Evolutionary conservation across 2,888 invertebrate species (phyloP).

Genomic region (Brachycybe producta): DNA sequence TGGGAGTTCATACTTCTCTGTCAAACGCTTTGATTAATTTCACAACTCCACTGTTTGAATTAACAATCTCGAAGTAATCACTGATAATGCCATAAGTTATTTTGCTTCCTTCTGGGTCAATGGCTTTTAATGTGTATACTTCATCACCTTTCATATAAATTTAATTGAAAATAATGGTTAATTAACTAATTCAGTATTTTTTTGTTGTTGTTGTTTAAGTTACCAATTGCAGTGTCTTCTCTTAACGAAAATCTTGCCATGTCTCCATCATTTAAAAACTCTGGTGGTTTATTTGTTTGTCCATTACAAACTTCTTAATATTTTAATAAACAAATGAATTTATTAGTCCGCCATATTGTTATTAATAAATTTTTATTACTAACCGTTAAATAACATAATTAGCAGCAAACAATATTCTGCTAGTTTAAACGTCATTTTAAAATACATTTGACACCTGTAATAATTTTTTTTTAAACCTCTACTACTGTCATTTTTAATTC

Average conservation of each 20-base stretch:
- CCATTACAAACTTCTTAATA: conserved; percentile 4
- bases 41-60: conserved; percentile 58
- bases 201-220: conserved; percentile 44
- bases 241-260: conserved; percentile 59
- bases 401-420: too few species aligned
- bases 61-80: conserved; percentile 64
- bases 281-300: conserved; percentile 26
- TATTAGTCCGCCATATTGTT: too few species aligned
- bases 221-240: conserved; percentile 60
- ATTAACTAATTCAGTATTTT: background rate
- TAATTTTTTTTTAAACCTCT: too few species aligned
- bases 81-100: conserved; percentile 68
- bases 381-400: too few species aligned
- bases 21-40: conserved; percentile 55
- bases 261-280: conserved; percentile 62
- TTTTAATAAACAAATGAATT: too few species aligned
- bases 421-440: too few species aligned
- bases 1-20: conserved; percentile 51
- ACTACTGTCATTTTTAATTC: too few species aligned
- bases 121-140: conserved; percentile 24
- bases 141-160: conserved; percentile 37
- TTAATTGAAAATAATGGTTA: background rate
- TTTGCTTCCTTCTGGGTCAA: conserved; percentile 58
- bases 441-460: too few species aligned
- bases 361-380: too few species aligned